These are phyloP conservation scores for Amyelois transitella DNA, from an alignment of 1,140 invertebrate genomes.

Conservation along the genomic window DNA sequence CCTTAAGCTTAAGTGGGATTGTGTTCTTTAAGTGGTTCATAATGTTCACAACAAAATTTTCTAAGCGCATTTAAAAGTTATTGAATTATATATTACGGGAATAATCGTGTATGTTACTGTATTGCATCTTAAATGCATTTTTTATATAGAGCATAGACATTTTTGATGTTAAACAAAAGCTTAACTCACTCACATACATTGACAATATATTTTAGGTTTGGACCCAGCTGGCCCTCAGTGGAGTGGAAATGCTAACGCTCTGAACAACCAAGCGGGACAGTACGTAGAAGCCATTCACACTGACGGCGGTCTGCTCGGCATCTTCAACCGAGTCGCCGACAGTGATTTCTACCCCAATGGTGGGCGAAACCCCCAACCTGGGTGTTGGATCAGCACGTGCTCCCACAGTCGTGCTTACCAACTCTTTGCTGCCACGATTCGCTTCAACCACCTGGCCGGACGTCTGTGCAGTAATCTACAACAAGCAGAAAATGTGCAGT, in stretches of 20 bases:
- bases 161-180: too few species aligned
- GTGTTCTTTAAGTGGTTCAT: too few species aligned
- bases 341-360: constrained; percentile 77
- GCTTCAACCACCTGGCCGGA: constrained; percentile 54
- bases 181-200: too few species aligned
- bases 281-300: constrained; percentile 79
- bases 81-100: too few species aligned
- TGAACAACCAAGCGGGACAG: constrained; percentile 69
- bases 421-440: constrained; percentile 74
- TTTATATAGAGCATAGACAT: too few species aligned
- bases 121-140: too few species aligned
- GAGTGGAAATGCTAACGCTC: constrained; percentile 27
- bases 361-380: constrained; percentile 77
- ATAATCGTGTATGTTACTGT: too few species aligned
- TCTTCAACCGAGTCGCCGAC: constrained; percentile 48
- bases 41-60: too few species aligned
- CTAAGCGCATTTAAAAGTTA: too few species aligned
- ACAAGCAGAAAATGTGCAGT: constrained; percentile 32
- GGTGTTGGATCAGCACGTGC: constrained; percentile 75
- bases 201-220: constrained; percentile 59
- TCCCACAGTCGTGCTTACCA: constrained; percentile 71
- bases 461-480: constrained; percentile 44
- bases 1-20: background rate
- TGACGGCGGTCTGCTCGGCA: constrained; percentile 64
- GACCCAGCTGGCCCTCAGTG: constrained; percentile 80